phyloP scores from a whole-genome alignment of 2,888 invertebrate species.

The Gisinianus flammeolus region DNA sequence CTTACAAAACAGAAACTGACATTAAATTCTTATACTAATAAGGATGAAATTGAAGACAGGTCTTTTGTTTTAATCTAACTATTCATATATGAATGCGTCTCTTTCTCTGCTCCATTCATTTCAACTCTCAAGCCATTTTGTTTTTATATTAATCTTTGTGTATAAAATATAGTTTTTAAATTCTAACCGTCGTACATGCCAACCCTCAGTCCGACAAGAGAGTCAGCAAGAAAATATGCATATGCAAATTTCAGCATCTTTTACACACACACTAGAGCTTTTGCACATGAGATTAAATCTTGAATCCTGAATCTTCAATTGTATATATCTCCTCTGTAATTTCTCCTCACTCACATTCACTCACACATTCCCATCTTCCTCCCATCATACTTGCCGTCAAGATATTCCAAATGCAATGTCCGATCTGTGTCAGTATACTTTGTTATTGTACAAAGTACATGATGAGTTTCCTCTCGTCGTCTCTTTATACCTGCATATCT shows the following conservation, averaged over 20 bases:
- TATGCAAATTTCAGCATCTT: not conserved
- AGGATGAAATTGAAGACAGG: constrained; percentile 16
- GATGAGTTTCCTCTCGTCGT: not conserved
- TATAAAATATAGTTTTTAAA: not conserved
- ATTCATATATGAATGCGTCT: not conserved
- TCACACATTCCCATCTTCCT: too few relatives aligned
- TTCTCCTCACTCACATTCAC: not conserved
- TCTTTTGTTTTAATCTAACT: constrained; percentile 7
- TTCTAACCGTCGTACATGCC: not conserved
- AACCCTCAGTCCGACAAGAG: not conserved
- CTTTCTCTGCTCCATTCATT: not conserved
- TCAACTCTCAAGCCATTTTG: not conserved
- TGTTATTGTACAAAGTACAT: not conserved
- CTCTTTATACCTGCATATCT: not conserved
- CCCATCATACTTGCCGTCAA: not conserved
- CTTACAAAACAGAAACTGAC: not conserved
- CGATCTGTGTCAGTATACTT: not conserved
- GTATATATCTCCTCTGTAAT: not conserved
- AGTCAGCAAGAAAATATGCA: not conserved
- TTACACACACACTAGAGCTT: not conserved
- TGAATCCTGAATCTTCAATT: not conserved
- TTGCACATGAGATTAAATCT: not conserved
- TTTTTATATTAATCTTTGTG: not conserved
- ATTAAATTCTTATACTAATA: constrained; percentile 1
- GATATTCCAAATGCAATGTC: not conserved